phyloP scores from a whole-genome alignment of 2,888 invertebrate genomes.

The Adelphocoris suturalis region DNA sequence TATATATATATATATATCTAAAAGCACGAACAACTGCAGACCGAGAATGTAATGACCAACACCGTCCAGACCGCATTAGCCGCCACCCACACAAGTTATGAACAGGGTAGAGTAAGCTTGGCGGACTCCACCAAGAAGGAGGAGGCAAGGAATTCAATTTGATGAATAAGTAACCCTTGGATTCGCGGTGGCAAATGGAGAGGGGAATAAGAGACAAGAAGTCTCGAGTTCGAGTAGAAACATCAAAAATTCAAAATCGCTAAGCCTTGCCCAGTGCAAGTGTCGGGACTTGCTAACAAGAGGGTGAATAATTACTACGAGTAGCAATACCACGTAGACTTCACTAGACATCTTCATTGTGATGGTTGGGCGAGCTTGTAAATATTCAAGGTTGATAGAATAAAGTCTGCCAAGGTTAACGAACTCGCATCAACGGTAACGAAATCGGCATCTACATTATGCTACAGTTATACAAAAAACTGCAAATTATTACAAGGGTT shows the following conservation, averaged over 20 bases:
- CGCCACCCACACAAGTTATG: neutral
- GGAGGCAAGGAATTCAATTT: neutral
- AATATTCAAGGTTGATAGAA: too few species aligned
- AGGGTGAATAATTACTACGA: neutral
- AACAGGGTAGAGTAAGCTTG: constrained; percentile 8
- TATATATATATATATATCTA: too few species aligned
- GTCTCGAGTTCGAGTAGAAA: neutral
- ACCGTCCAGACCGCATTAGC: neutral
- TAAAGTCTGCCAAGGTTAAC: too few species aligned
- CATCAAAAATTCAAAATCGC: constrained; percentile 39
- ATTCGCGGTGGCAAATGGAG: constrained; percentile 30
- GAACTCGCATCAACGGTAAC: too few species aligned
- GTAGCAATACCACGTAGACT: neutral
- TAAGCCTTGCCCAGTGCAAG: constrained; percentile 22
- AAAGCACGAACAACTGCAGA: neutral
- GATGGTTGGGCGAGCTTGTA: too few species aligned
- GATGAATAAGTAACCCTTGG: constrained; percentile 14
- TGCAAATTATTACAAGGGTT: too few species aligned
- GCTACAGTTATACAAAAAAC: too few species aligned
- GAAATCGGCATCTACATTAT: too few species aligned
- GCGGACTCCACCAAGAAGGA: neutral
- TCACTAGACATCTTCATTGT: neutral
- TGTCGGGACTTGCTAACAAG: constrained; percentile 10
- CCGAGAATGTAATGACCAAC: neutral
- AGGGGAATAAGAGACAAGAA: neutral